Base-by-base conservation (phyloP, 2,113 vertebrate genomes). In the Cygnus buccinator region DNA sequence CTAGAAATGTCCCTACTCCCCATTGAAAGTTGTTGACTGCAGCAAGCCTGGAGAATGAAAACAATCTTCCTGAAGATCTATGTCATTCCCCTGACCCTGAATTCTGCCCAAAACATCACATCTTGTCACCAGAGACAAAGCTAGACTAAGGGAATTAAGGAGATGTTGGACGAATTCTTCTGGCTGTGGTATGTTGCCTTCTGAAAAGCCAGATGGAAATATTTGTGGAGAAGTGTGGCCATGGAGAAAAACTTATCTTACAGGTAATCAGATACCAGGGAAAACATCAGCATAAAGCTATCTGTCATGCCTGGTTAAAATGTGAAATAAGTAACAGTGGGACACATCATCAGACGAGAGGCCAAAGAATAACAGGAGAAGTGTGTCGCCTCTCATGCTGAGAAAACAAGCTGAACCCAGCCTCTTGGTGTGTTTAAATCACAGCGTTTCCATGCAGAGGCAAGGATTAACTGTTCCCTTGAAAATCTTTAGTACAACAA, bases 311-410 rank as follows among this genome's bases (percentile, higher is more conserved):
- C 68, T 93, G 80, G 39, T 74, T 65, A 84, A 78, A 61, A 71
- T 18, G 39, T 78, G 37, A 84, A 92, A 83, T 23, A 65, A 74
- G 20, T 65, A 83, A 25, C 18, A 61, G 35, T 28, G 33, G 33
- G 22, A 59, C 33, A 35, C 5, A 4, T 15, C 20, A 11, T 35
- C 61, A 90, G 39, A 87, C 4, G 50, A 57, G 46, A 77, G 63
- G 23, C 15, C 57, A 35, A 86, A 28, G 19, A 71, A 62, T 6
- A 77, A n/a, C n/a, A 70, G 3, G 8, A 55, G 57, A 77, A 41
- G 17, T 29, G 1, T 80, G 57, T 26, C n/a, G 4, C 55, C 54
- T 86, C 67, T 80, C 28, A 18, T 7, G n/a, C n/a, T 0, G 0
- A 84, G 76, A 35, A 94, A 71, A 80, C 1, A 9, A 92, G 50